Percentiles rank a stretch among this genome's conserved stretches.
phyloP scores from a whole-genome alignment of 2,113 vertebrate species.

The Grammomys surdaster region DNA sequence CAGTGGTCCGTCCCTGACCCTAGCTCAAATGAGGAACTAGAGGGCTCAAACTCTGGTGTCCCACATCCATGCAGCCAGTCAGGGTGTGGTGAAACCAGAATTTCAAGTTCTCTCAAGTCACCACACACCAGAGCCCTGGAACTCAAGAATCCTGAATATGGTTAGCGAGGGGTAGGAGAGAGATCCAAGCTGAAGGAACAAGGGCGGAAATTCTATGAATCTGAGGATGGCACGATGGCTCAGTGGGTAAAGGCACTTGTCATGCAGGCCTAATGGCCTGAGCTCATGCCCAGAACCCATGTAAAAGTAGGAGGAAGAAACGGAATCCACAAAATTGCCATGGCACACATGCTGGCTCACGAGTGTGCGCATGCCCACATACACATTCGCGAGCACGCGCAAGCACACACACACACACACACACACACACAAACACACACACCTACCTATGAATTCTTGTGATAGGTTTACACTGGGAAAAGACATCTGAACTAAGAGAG shows the following conservation, averaged over 20 bases:
- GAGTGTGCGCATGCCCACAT: background rate
- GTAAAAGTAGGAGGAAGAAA: background rate
- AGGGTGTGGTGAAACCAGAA: background rate
- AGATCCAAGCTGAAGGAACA: background rate
- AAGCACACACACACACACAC: background rate
- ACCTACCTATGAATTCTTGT: background rate
- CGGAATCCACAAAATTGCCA: background rate
- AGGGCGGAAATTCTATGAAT: background rate
- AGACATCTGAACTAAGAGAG: background rate
- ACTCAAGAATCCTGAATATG: background rate
- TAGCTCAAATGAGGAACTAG: background rate
- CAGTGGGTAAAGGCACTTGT: too few species aligned
- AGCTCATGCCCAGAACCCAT: background rate
- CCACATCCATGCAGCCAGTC: background rate
- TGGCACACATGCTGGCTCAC: background rate
- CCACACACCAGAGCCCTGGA: background rate
- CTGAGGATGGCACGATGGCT: background rate
- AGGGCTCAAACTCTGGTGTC: background rate
- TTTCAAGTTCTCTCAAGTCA: constrained; percentile 24
- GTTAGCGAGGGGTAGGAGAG: background rate
- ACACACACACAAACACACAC: accelerated
- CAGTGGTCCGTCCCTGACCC: background rate
- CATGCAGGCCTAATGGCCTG: too few species aligned
- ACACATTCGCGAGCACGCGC: too few species aligned
- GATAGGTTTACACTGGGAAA: background rate